Evolutionary conservation across 2,888 invertebrate species (phyloP), one percentile per base, ranked within the genome.

Genomic region (Vesta saturnalis): DNA sequence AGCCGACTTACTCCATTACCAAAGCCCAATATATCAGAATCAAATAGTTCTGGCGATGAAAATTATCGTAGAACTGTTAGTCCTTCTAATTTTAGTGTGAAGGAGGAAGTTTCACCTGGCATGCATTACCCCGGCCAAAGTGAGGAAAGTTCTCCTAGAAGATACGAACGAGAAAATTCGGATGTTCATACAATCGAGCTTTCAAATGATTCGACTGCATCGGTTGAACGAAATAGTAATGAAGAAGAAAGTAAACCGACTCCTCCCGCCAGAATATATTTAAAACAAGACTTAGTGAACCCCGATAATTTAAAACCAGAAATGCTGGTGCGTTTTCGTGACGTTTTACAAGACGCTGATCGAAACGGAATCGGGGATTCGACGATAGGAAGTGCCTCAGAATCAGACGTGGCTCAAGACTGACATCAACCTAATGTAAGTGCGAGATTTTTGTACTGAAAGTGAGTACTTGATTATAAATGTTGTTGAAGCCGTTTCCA

Each of bases 1-100:
- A 89, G 87, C 72, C 83, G 86, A 75, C 81, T 87, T 46, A 86
- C 87, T 66, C 87, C 87, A 10, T 77, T 87, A 64, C 84, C 86
- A 15, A 84, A 86, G 72, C 79, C 81, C 18, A 73, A 75, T 21
- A 73, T 79, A 49, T 83, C 73, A 19, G 75, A 76, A 47, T 79
- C 81, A 21, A 77, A 78, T 14, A 80, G 77, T 70, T 85, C 85
- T 66, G 87, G 85, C 71, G 87, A 87, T 74, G 87, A 87, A 74
- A 85, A 85, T 56, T 82, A 80, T 67, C 75, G 78, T 63, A 82
- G 79, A 67, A 64, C 64, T 30, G 65, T 77, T n/a, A 83, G 83
- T 77, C 83, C 83, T 6, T 64, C 83, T 52, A 82, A 82, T 62
- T 83, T 81, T 66, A 73, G 77, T 4, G 77, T 79, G 23, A 69